Conservation (phyloP, 2,888 invertebrate genomes). For the Clunio marinus region DNA sequence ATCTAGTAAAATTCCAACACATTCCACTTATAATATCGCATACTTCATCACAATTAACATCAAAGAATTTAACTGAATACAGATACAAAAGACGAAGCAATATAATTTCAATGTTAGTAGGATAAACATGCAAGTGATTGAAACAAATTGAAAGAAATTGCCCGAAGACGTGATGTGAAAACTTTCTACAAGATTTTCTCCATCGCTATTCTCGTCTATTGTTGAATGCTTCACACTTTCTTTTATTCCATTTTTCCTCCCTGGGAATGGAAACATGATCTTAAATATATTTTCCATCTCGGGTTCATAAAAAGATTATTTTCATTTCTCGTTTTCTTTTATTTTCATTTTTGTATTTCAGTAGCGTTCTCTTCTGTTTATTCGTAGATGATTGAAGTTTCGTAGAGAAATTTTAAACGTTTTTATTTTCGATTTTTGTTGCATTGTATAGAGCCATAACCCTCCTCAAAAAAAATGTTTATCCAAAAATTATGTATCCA, state of each 20-base stretch:
- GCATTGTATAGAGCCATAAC: background rate
- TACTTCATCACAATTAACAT: background rate
- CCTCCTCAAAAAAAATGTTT: too few relatives aligned
- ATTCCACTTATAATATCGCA: too few relatives aligned
- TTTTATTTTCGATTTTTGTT: background rate
- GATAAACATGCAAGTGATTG: constrained; percentile 19
- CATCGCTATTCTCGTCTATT: background rate
- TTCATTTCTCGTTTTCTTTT: background rate
- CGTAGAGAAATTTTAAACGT: background rate
- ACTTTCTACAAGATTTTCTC: constrained; percentile 9
- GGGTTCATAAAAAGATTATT: constrained; percentile 3
- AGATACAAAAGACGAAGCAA: background rate
- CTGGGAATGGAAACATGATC: background rate
- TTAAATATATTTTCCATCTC: background rate
- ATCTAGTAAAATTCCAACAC: too few relatives aligned
- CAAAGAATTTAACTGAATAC: background rate
- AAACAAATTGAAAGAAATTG: constrained; percentile 38
- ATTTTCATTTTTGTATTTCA: too few relatives aligned
- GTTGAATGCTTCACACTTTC: background rate
- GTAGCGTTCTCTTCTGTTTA: too few relatives aligned
- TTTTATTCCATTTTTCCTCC: background rate
- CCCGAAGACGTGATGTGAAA: constrained; percentile 33
- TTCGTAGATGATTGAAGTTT: background rate
- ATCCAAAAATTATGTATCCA: background rate
- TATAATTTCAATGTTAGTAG: constrained; percentile 11